Evolutionary conservation across 53 echinoderm and acorn worm species (phyloP), one percentile per base, ranked within the genome.

Genomic region (Glandiceps talaboti): DNA sequence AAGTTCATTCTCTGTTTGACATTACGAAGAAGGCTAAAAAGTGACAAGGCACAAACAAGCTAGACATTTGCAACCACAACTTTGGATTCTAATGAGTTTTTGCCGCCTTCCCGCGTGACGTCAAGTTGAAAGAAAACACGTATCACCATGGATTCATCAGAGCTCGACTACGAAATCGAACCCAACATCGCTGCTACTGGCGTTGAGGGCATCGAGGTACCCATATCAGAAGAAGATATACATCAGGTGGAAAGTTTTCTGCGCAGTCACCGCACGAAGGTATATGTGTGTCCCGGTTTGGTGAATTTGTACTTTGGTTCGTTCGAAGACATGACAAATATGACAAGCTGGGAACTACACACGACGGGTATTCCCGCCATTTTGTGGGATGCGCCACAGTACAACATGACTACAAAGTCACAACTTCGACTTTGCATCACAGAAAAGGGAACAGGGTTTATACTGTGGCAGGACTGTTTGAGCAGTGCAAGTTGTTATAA

Each of bases 381-480:
- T 25, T 85, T 97, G 32, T 91, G 90, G 27, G 93, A 97, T 79
- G n/a, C n/a, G n/a, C 64, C 64, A 20, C 6, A 45, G 6, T 12
- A 45, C 64, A 12, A 12, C 64, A 20, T 12, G 6, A 80, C 81
- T 26, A 80, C 88, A 14, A 82, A 89, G 25, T 83, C 88, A 33
- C 81, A 80, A 12, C 79, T 97, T 26, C 83, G 85, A 28, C 76
- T 97, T 26, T 91, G 89, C 74, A 87, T 97, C 32, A 91, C 97
- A 25, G 92, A 97, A 83, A 97, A 89, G 82, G 97, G 97, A 26
- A 93, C 97, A 25, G 97, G 97, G 14, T 97, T 97, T 30, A 85
- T 89, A 6, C 81, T 91, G 77, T 97, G 97, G 97, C 88, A 93
- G 77, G 97, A 97, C 79, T 74, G 73, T 14, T 75, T 97, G 26